Evolutionary conservation across 1,140 invertebrate genomes (phyloP).

Genomic region (Eueides isabella): DNA sequence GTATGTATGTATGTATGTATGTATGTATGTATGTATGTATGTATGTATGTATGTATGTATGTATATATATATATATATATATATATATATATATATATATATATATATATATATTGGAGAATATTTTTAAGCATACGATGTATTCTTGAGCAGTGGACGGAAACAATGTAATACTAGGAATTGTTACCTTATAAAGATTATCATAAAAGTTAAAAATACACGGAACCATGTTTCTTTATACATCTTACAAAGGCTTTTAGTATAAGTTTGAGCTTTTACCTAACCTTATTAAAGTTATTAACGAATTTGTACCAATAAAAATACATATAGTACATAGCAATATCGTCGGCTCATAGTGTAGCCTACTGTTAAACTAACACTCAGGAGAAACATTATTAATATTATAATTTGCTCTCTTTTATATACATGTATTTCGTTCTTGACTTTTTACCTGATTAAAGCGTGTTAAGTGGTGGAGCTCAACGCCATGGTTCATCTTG

Average conservation of each 20-base stretch:
- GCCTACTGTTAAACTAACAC: too few relatives aligned
- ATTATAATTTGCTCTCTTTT: too few relatives aligned
- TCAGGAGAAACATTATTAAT: neutral
- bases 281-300: neutral
- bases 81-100: too few relatives aligned
- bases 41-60: too few relatives aligned
- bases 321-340: neutral
- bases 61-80: too few relatives aligned
- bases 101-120: too few relatives aligned
- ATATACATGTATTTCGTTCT: too few relatives aligned
- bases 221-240: neutral
- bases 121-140: neutral
- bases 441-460: too few relatives aligned
- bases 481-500: too few relatives aligned
- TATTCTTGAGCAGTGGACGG: neutral
- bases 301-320: neutral
- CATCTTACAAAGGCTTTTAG: conserved; percentile 2
- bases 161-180: conserved; percentile 5
- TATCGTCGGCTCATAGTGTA: neutral
- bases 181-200: neutral
- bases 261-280: conserved; percentile 5
- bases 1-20: too few relatives aligned
- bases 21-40: too few relatives aligned
- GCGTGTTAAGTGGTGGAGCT: too few relatives aligned
- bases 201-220: neutral